phyloP scores from a whole-genome alignment of 2,113 vertebrate genomes.

The Colaptes auratus region DNA sequence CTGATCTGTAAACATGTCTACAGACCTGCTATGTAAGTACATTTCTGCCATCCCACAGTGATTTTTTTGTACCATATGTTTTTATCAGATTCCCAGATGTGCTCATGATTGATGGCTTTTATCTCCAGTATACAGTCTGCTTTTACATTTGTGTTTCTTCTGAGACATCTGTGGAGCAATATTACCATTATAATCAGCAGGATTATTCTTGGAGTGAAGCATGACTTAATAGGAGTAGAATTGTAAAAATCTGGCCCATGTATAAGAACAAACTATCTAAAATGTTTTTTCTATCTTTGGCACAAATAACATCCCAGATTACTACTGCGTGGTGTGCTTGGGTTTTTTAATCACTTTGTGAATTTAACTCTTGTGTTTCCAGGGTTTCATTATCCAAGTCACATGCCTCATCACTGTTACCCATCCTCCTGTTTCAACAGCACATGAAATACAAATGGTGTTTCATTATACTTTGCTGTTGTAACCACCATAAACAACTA shows the following conservation, averaged over 20 bases:
- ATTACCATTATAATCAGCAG: constrained; percentile 55
- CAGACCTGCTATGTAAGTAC: constrained; percentile 71
- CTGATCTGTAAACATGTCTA: constrained; percentile 69
- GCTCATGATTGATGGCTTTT: constrained; percentile 40
- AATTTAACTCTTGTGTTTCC: constrained; percentile 34
- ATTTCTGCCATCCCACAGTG: constrained; percentile 1
- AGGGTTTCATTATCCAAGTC: neutral
- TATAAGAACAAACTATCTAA: constrained; percentile 49
- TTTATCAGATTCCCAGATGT: constrained; percentile 54
- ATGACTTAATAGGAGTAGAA: constrained; percentile 62
- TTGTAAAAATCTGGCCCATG: constrained; percentile 51
- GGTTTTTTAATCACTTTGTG: neutral
- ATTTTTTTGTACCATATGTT: constrained; percentile 41
- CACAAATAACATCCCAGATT: constrained; percentile 21
- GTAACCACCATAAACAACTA: neutral
- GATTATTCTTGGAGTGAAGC: constrained; percentile 45
- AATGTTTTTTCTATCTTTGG: constrained; percentile 48
- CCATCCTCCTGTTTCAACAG: neutral
- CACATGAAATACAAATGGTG: neutral
- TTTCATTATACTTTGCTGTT: neutral
- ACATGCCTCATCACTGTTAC: neutral
- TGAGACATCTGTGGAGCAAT: constrained; percentile 54
- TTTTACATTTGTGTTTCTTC: constrained; percentile 52
- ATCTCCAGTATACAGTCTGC: constrained; percentile 52
- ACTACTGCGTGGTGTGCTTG: neutral